Evolutionary conservation across 2,797 vertebrate genomes (phyloP), one percentile per base, ranked within the genome.

Genomic region (Danio kyathit): DNA sequence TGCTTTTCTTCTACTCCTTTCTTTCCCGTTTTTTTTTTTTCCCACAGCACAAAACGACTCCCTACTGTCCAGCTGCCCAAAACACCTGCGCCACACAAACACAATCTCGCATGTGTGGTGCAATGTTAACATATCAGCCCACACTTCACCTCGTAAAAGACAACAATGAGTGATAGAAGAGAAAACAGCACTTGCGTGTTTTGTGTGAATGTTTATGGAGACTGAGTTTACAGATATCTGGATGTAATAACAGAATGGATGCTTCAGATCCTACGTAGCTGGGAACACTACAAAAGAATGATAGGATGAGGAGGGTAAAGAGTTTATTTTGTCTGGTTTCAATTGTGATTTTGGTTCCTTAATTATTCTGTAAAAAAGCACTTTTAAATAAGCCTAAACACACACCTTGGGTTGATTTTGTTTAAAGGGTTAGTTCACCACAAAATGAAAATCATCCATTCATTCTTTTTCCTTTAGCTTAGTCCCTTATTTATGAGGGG

Each of bases 31-130:
- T 87, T 85, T 29, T 85, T 29, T 29, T 29, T 83, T 89, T 86
- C 69, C 74, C 70, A 83, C 77, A 75, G 63, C 49, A 29, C 41
- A 38, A 64, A 78, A 64, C 9, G 7, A 87, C 84, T 72, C 77
- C 61, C 71, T 77, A 48, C 84, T 12, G 17, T 64, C 78, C 91
- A 92, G 89, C 91, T 92, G 91, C 87, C 84, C 70, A 7, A 64
- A 86, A 87, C 91, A 92, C 90, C 89, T 91, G 91, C 89, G 88
- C 43, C 46, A 76, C 78, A 81, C 56, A 73, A 19, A 19, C 73
- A 56, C 75, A 66, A 63, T 77, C 79, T 84, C 83, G 74, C 83
- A 79, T 76, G 80, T 86, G 76, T 81, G 75, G 66, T n/a, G 13
- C 74, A 48, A 66, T 80, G 73, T 79, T 76, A 83, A 81, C 84